Base-by-base conservation (phyloP, 2,888 invertebrate genomes). In the Synanthedon myopaeformis region DNA sequence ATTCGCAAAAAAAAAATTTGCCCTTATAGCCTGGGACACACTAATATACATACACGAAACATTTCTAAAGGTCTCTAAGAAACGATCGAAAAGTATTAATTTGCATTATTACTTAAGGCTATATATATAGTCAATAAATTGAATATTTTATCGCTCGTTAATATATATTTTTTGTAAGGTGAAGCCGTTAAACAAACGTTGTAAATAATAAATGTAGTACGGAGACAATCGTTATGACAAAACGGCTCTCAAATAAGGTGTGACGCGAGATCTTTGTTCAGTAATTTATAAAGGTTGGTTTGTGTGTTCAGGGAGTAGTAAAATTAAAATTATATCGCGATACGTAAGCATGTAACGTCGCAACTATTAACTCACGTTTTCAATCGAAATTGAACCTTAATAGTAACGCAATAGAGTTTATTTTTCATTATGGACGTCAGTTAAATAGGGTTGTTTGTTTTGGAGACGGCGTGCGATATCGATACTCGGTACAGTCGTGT, bases 251-350 rank as follows among this genome's bases (percentile, higher is more conserved):
- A 76, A 81, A 87, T 76, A 81, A 79, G 82, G 78, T 78, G 81
- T 71, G 85, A 87, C 86, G 70, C 73, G 72, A 61, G 67, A 69
- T 64, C 77, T 79, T 84, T 83, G 83, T 85, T 71, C 59, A 53
- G 64, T 78, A 77, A 85, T 86, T 85, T 87, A 85, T 86, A 76
- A 66, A 65, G 63, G 66, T 69, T 73, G 8, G 19, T 69, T 69
- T 73, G 76, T 79, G 75, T 76, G 75, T 79, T 78, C 82, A 74
- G 72, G 72, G 69, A 75, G 81, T 77, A 79, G 74, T 86, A 81
- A 84, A 85, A 81, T 75, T 72, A 80, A 77, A 83, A 83, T 84
- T 81, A 83, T 84, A 77, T 59, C 56, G 13, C 4, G 52, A 48
- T 54, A 55, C 56, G 53, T 42, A 49, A 8, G 35, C 56, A 49